Conservation (phyloP, 2,888 invertebrate genomes). For the Stenodera caucasica region DNA sequence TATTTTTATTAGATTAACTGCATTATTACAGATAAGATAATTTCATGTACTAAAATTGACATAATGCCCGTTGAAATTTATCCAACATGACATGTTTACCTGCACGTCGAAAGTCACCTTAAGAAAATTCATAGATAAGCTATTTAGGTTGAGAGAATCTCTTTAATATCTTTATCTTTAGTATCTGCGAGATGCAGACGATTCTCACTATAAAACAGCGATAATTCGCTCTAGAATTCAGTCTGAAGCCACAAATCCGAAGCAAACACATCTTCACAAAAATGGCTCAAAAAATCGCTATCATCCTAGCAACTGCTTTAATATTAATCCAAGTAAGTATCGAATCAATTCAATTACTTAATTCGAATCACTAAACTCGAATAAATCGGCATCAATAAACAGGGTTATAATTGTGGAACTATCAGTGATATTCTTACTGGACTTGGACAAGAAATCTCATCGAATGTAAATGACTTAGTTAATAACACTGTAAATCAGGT, state of each 20-base stretch:
- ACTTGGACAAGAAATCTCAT: background rate
- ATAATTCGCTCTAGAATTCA: no score
- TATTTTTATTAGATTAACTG: background rate
- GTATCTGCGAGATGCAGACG: no score
- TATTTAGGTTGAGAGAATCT: no score
- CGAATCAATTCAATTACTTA: background rate
- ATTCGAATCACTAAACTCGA: no score
- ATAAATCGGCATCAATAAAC: background rate
- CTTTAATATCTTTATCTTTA: no score
- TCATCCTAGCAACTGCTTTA: background rate
- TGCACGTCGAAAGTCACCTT: no score
- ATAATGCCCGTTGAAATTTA: background rate
- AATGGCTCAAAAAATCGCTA: background rate
- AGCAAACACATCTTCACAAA: background rate
- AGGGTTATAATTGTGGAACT: constrained; percentile 1
- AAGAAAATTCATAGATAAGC: no score
- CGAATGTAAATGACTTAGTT: background rate
- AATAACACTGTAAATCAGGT: background rate
- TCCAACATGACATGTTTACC: background rate
- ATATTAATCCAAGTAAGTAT: constrained; percentile 9
- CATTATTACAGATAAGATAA: constrained; percentile 4
- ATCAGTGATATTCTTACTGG: background rate
- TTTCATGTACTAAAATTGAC: constrained; percentile 1
- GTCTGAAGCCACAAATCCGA: no score
- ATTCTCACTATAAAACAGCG: no score